Evolutionary conservation across 2,113 vertebrate genomes (phyloP).

Genomic region (Phylloscopus whistleri): DNA sequence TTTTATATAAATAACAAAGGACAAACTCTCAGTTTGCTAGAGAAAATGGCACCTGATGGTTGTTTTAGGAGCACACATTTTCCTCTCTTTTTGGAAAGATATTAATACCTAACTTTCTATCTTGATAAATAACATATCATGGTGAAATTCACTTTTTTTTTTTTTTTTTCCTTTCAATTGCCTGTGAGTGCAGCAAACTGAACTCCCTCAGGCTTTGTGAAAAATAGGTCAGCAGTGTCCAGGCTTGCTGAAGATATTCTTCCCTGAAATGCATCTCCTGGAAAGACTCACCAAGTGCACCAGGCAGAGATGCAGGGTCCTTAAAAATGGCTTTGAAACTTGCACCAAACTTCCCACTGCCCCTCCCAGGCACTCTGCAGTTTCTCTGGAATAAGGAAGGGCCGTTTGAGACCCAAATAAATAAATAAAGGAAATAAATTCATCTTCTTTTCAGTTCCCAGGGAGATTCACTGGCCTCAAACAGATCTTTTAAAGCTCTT

Average conservation of each 20-base stretch:
- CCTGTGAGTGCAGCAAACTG: not conserved
- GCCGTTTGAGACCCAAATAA: rapidly evolving
- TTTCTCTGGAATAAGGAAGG: not conserved
- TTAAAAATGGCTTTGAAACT: not conserved
- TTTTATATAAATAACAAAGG: not conserved
- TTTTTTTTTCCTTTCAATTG: not conserved
- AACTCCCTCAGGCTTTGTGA: not conserved
- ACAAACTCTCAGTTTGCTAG: not conserved
- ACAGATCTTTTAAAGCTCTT: not conserved
- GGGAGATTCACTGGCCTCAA: not conserved
- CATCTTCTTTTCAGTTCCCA: not conserved
- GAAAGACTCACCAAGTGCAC: not conserved
- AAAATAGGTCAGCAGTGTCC: slow-evolving; percentile 33
- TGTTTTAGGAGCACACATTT: not conserved
- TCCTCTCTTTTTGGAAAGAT: not conserved
- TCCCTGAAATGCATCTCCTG: not conserved
- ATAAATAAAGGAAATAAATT: not conserved
- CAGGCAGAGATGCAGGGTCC: not conserved
- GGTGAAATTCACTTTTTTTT: not conserved
- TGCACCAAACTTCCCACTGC: not conserved
- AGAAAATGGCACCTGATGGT: not conserved
- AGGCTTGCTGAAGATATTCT: not conserved
- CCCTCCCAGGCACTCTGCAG: not conserved
- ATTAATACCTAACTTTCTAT: not conserved
- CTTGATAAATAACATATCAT: not conserved